A percentile compares a stretch with the other conserved stretches of the same genome.
Evolutionary conservation across 2,888 invertebrate species (phyloP).

Genomic region (Amphipoea oculea): DNA sequence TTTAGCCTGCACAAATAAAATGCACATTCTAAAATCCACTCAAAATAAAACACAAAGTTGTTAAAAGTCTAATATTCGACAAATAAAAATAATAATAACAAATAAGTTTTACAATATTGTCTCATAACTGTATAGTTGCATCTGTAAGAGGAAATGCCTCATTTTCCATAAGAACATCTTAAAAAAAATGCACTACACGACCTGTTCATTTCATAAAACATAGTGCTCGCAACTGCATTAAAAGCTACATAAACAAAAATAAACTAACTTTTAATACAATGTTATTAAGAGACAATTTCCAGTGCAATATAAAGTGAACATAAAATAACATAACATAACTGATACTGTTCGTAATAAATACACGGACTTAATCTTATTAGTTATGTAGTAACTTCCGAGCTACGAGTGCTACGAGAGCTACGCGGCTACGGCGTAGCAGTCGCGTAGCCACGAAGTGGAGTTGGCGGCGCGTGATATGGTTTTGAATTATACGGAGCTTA

Average conservation of each 20-base stretch:
- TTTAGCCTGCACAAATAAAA: neutral
- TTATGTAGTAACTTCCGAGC: conserved; percentile 64
- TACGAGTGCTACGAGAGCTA: conserved; percentile 51
- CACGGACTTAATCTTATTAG: conserved; percentile 62
- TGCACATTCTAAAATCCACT: neutral
- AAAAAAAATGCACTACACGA: neutral
- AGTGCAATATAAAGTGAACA: conserved; percentile 25
- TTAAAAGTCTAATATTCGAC: neutral
- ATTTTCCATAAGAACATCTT: neutral
- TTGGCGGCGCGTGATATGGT: conserved; percentile 62
- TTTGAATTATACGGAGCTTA: conserved; percentile 59
- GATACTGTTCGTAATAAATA: conserved; percentile 58
- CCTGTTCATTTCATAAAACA: neutral
- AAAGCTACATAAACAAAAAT: conserved; percentile 12
- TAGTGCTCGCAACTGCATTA: neutral
- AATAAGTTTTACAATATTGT: neutral
- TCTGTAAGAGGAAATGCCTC: neutral
- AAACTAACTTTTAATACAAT: conserved; percentile 15
- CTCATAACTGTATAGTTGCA: neutral
- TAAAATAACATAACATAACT: conserved; percentile 43
- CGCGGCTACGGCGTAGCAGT: conserved; percentile 53
- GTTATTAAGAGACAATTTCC: conserved; percentile 28
- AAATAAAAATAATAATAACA: neutral
- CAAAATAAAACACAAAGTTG: neutral
- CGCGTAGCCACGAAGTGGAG: conserved; percentile 57